Percentiles rank a stretch among this genome's conserved stretches.
phyloP scores from a whole-genome alignment of 1,140 invertebrate genomes.

The Archivesica marissinica region DNA sequence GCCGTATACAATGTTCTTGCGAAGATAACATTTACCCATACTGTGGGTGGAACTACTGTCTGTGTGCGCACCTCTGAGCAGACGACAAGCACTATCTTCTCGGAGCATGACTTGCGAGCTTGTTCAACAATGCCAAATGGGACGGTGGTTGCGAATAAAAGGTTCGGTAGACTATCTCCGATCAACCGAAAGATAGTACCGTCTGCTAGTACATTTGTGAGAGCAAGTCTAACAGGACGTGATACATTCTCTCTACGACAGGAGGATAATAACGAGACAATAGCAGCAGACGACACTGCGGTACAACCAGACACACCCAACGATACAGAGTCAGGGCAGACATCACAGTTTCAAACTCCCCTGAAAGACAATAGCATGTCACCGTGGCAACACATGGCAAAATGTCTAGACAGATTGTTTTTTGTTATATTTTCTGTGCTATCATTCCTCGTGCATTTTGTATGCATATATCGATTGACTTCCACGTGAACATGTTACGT shows the following conservation, averaged over 20 bases:
- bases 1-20: background rate
- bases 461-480: too few relatives aligned
- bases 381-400: slow-evolving; percentile 11
- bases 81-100: background rate
- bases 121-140: background rate
- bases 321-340: background rate
- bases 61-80: background rate
- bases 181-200: slow-evolving; percentile 13
- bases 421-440: background rate
- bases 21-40: background rate
- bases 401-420: slow-evolving; percentile 34
- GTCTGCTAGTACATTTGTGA: too few relatives aligned
- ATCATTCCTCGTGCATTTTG: slow-evolving; percentile 6
- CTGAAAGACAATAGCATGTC: background rate
- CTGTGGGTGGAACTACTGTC: background rate
- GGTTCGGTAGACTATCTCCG: background rate
- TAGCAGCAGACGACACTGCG: background rate
- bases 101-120: background rate
- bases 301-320: background rate
- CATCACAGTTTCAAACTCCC: background rate
- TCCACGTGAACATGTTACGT: too few relatives aligned
- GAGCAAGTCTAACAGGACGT: background rate
- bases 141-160: background rate
- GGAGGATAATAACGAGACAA: background rate
- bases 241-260: background rate